Evolutionary conservation across 2,113 vertebrate genomes (phyloP).

Genomic region (Semicossyphus pulcher): DNA sequence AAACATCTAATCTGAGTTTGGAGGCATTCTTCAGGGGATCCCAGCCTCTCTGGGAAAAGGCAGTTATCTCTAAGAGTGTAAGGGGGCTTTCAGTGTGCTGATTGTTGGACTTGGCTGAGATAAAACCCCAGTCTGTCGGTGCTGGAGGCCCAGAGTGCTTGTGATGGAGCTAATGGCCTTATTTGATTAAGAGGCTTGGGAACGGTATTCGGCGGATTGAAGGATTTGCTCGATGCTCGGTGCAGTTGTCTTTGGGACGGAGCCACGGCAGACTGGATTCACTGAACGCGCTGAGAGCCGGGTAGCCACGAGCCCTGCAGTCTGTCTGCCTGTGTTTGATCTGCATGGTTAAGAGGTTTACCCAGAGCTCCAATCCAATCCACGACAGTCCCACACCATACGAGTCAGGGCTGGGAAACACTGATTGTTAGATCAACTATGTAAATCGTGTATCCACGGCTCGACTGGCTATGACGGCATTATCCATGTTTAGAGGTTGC

Average conservation of each 20-base stretch:
- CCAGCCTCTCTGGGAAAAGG: background rate
- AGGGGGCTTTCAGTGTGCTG: background rate
- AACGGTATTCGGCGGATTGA: constrained; percentile 56
- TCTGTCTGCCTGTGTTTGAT: constrained; percentile 60
- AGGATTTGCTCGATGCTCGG: constrained; percentile 63
- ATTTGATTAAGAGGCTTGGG: constrained; percentile 71
- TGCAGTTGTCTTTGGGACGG: constrained; percentile 68
- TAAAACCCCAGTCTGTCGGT: constrained; percentile 9
- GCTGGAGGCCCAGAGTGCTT: constrained; percentile 27
- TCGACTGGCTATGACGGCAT: constrained; percentile 10
- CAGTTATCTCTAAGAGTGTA: background rate
- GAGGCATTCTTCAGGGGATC: background rate
- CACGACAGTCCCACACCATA: constrained; percentile 35
- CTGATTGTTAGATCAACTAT: constrained; percentile 63
- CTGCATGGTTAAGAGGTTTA: constrained; percentile 71
- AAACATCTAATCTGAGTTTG: background rate
- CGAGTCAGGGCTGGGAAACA: constrained; percentile 21
- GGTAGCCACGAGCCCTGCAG: constrained; percentile 28
- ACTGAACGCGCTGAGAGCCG: constrained; percentile 29
- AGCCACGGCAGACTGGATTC: constrained; percentile 51
- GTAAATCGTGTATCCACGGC: constrained; percentile 26
- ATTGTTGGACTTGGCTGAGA: constrained; percentile 26
- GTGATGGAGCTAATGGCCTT: constrained; percentile 62
- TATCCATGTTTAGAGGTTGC: constrained; percentile 53
- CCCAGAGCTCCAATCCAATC: constrained; percentile 55